Percentiles rank a stretch among this genome's conserved stretches.
Evolutionary conservation across 2,888 invertebrate species (phyloP).

Genomic region (Ceraclea dissimilis): DNA sequence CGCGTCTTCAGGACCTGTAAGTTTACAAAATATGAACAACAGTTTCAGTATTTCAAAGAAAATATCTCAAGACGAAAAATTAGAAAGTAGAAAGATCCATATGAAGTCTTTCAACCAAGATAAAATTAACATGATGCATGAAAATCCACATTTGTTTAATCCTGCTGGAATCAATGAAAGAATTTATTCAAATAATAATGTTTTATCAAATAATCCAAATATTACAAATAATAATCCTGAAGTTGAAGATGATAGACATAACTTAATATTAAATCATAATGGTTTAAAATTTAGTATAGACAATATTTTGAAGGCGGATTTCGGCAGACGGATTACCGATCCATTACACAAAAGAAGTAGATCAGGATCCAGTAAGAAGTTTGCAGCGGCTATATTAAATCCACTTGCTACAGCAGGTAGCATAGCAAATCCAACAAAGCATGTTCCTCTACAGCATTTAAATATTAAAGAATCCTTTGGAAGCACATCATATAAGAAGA

Average conservation of each 20-base stretch:
- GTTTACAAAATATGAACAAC: conserved; percentile 13
- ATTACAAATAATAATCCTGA: conserved; percentile 23
- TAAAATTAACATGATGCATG: conserved; percentile 10
- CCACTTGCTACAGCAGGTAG: conserved; percentile 8
- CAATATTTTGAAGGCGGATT: conserved; percentile 79
- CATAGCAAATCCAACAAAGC: conserved; percentile 7
- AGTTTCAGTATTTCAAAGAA: conserved; percentile 14
- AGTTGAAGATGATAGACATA: conserved; percentile 26
- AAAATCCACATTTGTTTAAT: conserved; percentile 10
- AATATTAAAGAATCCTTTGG: conserved; percentile 13
- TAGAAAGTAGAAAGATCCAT: conserved; percentile 14
- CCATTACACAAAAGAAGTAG: conserved; percentile 54
- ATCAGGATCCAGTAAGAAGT: conserved; percentile 22
- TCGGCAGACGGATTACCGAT: conserved; percentile 64
- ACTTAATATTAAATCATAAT: conserved; percentile 46
- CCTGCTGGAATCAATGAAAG: conserved; percentile 18
- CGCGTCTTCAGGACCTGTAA: conserved; percentile 10
- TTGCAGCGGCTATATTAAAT: conserved; percentile 18
- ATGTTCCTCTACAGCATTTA: conserved; percentile 19
- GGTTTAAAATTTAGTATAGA: conserved; percentile 77
- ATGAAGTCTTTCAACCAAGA: conserved; percentile 15
- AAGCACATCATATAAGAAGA: conserved; percentile 3
- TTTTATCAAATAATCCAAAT: conserved; percentile 33
- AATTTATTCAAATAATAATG: conserved; percentile 30
- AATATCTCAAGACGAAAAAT: conserved; percentile 14